A percentile compares a stretch with the other conserved stretches of the same genome.
These are phyloP conservation scores for Peromyscus nudipes DNA, from an alignment of 2,797 vertebrate genomes.

Conservation along the genomic window DNA sequence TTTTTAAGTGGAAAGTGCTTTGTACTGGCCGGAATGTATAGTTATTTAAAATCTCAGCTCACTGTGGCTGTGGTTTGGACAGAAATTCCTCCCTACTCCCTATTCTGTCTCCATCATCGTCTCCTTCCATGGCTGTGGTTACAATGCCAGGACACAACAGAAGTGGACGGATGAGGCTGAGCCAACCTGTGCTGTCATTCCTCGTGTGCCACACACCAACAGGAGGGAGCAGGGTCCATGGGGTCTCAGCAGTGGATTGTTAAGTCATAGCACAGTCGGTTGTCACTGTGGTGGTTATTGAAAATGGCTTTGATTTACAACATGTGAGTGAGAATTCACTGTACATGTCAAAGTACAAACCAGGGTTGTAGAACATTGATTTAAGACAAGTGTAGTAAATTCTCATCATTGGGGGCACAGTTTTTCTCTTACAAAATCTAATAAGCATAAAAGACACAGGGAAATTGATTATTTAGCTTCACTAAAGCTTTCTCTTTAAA, in stretches of 20 bases:
- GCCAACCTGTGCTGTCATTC: not conserved
- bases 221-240: not conserved
- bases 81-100: not conserved
- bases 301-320: not conserved
- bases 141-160: not conserved
- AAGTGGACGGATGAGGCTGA: too few species aligned
- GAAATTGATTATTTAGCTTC: not conserved
- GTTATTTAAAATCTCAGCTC: not conserved
- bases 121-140: not conserved
- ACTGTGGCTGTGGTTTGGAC: not conserved
- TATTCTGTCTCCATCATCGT: not conserved
- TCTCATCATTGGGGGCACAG: not conserved
- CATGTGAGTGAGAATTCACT: not conserved
- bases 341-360: not conserved
- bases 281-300: not conserved
- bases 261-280: not conserved
- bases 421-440: not conserved
- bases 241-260: not conserved
- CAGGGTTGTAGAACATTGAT: not conserved
- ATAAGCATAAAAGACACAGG: not conserved
- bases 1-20: constrained; percentile 27
- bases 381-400: not conserved
- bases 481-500: not conserved
- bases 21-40: not conserved
- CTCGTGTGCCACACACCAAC: not conserved